These are phyloP conservation scores for Eurystomus glaucurus DNA, from an alignment of 2,797 vertebrate genomes.

Conservation along the genomic window DNA sequence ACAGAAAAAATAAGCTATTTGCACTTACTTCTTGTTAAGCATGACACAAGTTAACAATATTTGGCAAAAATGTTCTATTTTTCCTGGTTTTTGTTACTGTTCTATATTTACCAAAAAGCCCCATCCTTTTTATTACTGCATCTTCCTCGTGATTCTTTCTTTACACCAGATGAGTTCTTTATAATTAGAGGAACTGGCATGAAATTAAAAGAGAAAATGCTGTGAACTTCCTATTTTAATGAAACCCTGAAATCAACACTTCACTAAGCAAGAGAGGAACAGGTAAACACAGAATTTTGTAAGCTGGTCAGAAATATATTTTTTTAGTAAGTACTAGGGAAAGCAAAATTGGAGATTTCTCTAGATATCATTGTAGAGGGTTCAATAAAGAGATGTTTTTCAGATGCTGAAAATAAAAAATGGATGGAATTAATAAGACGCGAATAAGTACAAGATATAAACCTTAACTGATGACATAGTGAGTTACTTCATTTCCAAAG, in stretches of 20 bases:
- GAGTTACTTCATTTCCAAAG: background rate
- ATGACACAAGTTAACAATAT: rapidly evolving
- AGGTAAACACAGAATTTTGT: background rate
- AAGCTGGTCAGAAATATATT: background rate
- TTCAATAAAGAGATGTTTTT: slow-evolving; percentile 50
- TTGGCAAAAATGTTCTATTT: background rate
- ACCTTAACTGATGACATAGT: background rate
- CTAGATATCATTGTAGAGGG: background rate
- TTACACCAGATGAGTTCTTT: background rate
- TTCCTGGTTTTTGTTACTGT: background rate
- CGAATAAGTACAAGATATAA: slow-evolving; percentile 27
- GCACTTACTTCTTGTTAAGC: background rate
- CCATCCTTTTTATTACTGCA: background rate
- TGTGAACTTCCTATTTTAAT: slow-evolving; percentile 6
- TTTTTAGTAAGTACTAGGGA: background rate
- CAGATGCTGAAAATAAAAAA: slow-evolving; percentile 21
- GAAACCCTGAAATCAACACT: background rate
- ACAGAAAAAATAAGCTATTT: background rate
- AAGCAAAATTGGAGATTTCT: background rate
- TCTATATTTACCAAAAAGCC: background rate
- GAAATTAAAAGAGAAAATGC: background rate
- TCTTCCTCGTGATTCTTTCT: background rate
- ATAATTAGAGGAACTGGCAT: background rate
- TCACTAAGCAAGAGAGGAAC: background rate
- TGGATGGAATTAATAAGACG: slow-evolving; percentile 59